Conservation (phyloP, 2,113 vertebrate genomes). For the Siphamia tubifer region DNA sequence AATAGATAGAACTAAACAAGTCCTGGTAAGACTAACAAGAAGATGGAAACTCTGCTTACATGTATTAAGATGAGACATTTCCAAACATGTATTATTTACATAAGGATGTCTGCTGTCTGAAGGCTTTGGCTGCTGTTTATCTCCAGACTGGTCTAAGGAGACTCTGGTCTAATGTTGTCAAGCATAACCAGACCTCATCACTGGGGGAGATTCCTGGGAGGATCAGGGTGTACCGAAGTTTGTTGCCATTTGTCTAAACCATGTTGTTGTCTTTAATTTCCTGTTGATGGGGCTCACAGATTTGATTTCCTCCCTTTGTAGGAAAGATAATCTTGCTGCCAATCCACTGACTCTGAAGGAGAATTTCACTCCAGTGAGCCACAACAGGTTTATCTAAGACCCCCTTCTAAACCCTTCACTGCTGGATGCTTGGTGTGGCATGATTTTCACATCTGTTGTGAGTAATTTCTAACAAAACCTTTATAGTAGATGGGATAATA, state of each 20-base stretch:
- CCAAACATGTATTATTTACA: constrained; percentile 32
- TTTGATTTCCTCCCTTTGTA: constrained; percentile 66
- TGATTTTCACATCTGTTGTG: constrained; percentile 5
- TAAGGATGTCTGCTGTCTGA: constrained; percentile 8
- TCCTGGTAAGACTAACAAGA: not conserved
- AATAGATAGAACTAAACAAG: not conserved
- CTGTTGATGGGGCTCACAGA: constrained; percentile 65
- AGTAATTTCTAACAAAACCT: constrained; percentile 6
- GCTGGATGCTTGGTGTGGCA: not conserved
- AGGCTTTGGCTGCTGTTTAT: constrained; percentile 39
- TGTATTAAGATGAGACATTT: not conserved
- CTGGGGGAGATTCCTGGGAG: constrained; percentile 17
- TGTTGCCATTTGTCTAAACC: constrained; percentile 48
- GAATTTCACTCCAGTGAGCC: constrained; percentile 7
- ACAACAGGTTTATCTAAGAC: not conserved
- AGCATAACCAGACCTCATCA: constrained; percentile 21
- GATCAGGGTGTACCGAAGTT: constrained; percentile 6
- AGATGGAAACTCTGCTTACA: not conserved
- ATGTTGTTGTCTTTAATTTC: constrained; percentile 75
- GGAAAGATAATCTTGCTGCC: constrained; percentile 53
- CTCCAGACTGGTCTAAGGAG: constrained; percentile 6
- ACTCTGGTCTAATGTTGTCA: constrained; percentile 26
- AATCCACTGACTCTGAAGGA: constrained; percentile 18
- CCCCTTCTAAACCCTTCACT: not conserved
- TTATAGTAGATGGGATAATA: not conserved